Evolutionary conservation across 1,140 invertebrate genomes (phyloP).

Genomic region (Tribolium madens): DNA sequence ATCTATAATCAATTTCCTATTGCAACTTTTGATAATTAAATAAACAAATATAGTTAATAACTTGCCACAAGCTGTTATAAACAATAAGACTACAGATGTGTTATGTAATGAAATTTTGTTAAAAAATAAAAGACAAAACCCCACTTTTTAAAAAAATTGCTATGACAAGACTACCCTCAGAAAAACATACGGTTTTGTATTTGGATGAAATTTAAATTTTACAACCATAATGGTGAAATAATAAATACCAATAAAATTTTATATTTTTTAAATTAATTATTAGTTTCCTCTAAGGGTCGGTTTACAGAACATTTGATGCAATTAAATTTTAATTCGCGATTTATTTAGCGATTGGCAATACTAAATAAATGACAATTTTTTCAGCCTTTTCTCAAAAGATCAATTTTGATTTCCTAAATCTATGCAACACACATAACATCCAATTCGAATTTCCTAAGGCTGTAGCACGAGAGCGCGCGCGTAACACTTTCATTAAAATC

Average conservation of each 20-base stretch:
- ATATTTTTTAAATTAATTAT: too few species aligned
- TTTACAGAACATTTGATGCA: too few species aligned
- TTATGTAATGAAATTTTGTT: slow-evolving; percentile 23
- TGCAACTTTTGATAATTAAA: slow-evolving; percentile 13
- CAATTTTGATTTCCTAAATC: too few species aligned
- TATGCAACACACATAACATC: neutral
- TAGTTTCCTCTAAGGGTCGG: too few species aligned
- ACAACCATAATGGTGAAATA: too few species aligned
- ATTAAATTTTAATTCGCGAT: too few species aligned
- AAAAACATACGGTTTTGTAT: too few species aligned
- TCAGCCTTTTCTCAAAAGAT: too few species aligned
- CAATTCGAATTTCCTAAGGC: neutral
- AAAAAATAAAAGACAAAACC: neutral
- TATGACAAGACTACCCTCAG: neutral
- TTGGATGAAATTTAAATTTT: too few species aligned
- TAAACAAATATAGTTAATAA: slow-evolving; percentile 21
- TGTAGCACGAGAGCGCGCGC: neutral
- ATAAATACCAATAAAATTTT: too few species aligned
- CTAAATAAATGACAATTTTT: too few species aligned
- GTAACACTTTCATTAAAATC: slow-evolving; percentile 20
- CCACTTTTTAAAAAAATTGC: neutral
- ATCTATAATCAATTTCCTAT: slow-evolving; percentile 27
- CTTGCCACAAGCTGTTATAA: slow-evolving; percentile 17
- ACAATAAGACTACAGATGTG: slow-evolving; percentile 17
- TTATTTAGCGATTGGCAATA: too few species aligned